Evolutionary conservation across 2,797 vertebrate species (phyloP).

Genomic region (Glossophaga mutica): DNA sequence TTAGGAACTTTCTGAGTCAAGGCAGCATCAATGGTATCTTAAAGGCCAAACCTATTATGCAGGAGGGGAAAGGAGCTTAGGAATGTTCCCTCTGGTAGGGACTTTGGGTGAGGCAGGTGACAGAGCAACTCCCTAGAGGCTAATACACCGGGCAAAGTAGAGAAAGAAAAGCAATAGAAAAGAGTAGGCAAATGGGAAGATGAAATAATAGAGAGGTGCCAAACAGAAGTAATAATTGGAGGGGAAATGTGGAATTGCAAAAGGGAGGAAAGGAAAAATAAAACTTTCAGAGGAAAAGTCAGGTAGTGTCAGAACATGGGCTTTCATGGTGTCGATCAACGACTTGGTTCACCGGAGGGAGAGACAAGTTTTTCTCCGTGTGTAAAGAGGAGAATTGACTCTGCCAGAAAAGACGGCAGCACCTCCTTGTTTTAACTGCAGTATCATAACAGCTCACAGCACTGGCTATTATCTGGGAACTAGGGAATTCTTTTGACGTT

Average conservation of each 20-base stretch:
- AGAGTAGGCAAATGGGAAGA: not conserved
- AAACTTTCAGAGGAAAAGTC: not conserved
- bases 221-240: not conserved
- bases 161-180: not conserved
- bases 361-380: not conserved
- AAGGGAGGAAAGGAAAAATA: not conserved
- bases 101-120: not conserved
- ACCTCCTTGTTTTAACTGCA: not conserved
- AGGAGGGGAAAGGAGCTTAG: not conserved
- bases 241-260: not conserved
- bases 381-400: not conserved
- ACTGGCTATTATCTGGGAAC: not conserved
- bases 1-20: not conserved
- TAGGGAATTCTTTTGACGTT: conserved; percentile 41
- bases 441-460: not conserved
- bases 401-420: not conserved
- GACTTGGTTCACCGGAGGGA: not conserved
- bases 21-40: not conserved
- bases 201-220: not conserved
- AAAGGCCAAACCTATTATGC: not conserved
- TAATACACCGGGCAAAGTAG: not conserved
- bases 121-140: not conserved
- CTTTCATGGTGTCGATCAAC: not conserved
- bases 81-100: not conserved
- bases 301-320: not conserved